A percentile compares a stretch with the other conserved stretches of the same genome.
Evolutionary conservation across 2,888 invertebrate genomes (phyloP).

Genomic region (Hirtodrosophila trivittata): DNA sequence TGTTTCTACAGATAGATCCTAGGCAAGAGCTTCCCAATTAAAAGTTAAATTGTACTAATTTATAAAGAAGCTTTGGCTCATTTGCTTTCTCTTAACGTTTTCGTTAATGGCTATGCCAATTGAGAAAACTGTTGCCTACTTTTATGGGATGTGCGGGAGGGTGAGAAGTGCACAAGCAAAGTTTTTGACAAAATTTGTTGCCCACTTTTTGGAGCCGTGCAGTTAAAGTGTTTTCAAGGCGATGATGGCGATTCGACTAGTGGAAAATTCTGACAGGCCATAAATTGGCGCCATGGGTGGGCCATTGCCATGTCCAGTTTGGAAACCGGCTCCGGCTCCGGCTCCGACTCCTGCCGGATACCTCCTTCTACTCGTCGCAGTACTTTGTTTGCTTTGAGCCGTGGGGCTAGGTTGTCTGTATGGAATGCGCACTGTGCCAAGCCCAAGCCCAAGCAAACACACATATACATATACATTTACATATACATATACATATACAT

Average conservation of each 20-base stretch:
- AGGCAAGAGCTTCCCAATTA: not conserved
- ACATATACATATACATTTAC: constrained; percentile 26
- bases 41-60: not conserved
- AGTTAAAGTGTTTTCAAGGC: constrained; percentile 50
- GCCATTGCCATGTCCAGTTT: constrained; percentile 17
- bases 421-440: constrained; percentile 42
- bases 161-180: too few species aligned
- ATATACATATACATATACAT: constrained; percentile 17
- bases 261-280: constrained; percentile 66
- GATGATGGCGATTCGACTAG: constrained; percentile 23
- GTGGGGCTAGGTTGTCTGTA: constrained; percentile 23
- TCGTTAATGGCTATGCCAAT: not conserved
- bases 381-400: constrained; percentile 9
- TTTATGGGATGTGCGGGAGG: constrained; percentile 5
- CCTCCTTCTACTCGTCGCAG: not conserved
- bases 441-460: constrained; percentile 28
- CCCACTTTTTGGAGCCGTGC: constrained; percentile 32
- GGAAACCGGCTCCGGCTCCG: constrained; percentile 6
- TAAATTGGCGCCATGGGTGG: constrained; percentile 64
- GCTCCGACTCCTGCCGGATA: not conserved
- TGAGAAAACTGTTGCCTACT: constrained; percentile 19
- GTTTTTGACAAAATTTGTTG: too few species aligned
- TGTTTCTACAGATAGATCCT: too few species aligned
- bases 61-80: not conserved
- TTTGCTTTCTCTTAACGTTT: too few species aligned